Conservation (phyloP, 1,140 invertebrate species). For the Heliothis virescens region DNA sequence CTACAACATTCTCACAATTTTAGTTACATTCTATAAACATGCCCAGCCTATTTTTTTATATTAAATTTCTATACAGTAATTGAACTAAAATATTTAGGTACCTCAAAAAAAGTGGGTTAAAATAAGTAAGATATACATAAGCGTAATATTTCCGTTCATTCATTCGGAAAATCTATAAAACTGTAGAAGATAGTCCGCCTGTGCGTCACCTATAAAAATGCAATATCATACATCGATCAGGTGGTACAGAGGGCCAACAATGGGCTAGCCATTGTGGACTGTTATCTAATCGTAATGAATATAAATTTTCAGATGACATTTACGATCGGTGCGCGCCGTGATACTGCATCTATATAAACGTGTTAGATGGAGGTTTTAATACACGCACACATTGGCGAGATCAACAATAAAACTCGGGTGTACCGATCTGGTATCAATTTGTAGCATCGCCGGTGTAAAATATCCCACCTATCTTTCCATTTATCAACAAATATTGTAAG, state of each 20-base stretch:
- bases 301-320: constrained; percentile 85
- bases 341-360: constrained; percentile 80
- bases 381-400: constrained; percentile 65
- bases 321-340: constrained; percentile 80
- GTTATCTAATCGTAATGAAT: constrained; percentile 85
- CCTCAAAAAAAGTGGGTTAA: no score
- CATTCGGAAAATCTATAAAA: constrained; percentile 66
- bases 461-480: constrained; percentile 69
- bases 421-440: constrained; percentile 71
- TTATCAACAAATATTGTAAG: constrained; percentile 74
- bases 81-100: no score
- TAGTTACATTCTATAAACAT: no score
- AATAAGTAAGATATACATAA: not conserved
- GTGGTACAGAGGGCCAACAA: constrained; percentile 77
- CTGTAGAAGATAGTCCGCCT: constrained; percentile 55
- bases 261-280: constrained; percentile 76
- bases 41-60: no score
- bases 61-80: no score
- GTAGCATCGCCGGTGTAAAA: constrained; percentile 72
- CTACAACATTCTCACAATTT: no score
- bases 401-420: constrained; percentile 67
- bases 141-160: constrained; percentile 65
- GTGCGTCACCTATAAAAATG: constrained; percentile 77
- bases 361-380: constrained; percentile 76
- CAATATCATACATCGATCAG: constrained; percentile 83